Conservation (phyloP, 2,113 vertebrate genomes). For the Leptocoma aspasia region DNA sequence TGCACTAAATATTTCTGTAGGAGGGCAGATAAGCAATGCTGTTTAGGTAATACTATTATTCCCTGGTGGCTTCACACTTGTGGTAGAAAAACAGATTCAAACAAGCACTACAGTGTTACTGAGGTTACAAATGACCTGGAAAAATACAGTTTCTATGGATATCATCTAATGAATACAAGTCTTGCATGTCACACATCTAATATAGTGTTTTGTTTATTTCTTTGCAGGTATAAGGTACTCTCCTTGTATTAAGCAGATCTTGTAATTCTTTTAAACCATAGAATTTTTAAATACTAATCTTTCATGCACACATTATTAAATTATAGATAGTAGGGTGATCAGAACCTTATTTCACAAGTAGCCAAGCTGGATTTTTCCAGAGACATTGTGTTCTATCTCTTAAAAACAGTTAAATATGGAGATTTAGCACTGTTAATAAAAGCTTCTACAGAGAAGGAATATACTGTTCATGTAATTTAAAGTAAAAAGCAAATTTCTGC, state of each 20-base stretch:
- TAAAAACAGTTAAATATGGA: constrained; percentile 9
- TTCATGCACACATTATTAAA: constrained; percentile 19
- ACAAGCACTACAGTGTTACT: constrained; percentile 40
- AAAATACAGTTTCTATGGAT: constrained; percentile 61
- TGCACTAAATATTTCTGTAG: constrained; percentile 13
- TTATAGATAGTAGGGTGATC: not conserved
- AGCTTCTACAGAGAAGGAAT: not conserved
- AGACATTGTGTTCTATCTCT: not conserved
- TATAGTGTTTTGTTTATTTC: not conserved
- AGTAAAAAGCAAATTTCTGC: constrained; percentile 21
- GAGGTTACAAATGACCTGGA: constrained; percentile 40
- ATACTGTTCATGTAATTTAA: not conserved
- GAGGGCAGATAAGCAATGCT: constrained; percentile 28
- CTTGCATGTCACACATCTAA: not conserved
- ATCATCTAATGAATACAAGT: constrained; percentile 26
- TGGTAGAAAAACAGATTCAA: constrained; percentile 49
- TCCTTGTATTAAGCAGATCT: not conserved
- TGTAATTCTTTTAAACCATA: not conserved
- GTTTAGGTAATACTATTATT: constrained; percentile 26
- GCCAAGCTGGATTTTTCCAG: constrained; percentile 43
- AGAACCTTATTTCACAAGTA: not conserved
- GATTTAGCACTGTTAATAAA: not conserved
- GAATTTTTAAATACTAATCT: not conserved
- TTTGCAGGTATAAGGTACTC: not conserved
- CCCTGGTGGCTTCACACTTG: constrained; percentile 54